These are phyloP conservation scores for Orestias chungarensis DNA, from an alignment of 2,797 vertebrate species.

Conservation along the genomic window DNA sequence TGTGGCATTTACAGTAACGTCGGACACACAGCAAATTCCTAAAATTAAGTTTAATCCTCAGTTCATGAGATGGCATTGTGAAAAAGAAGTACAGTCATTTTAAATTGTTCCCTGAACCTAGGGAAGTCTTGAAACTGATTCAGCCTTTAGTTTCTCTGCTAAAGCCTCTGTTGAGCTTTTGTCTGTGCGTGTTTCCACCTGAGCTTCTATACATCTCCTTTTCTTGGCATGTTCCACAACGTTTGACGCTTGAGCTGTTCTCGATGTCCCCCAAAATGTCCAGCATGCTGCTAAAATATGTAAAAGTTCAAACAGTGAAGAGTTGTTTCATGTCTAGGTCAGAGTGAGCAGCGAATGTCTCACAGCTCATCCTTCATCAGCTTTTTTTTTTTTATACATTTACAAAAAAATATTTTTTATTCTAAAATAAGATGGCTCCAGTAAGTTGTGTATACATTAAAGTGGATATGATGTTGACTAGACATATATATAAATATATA, in stretches of 20 bases:
- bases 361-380: conserved; percentile 43
- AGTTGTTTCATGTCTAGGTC: conserved; percentile 44
- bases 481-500: conserved; percentile 32
- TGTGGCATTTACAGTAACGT: neutral
- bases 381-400: conserved; percentile 49
- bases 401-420: conserved; percentile 60
- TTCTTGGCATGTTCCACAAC: conserved; percentile 62
- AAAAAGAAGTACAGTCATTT: neutral
- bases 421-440: conserved; percentile 48
- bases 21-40: neutral
- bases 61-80: neutral
- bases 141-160: conserved; percentile 8
- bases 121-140: neutral
- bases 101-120: neutral
- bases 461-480: conserved; percentile 67
- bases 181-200: neutral
- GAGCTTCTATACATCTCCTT: conserved; percentile 36
- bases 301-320: conserved; percentile 39
- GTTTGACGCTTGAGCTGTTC: conserved; percentile 63
- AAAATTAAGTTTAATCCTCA: neutral
- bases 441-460: conserved; percentile 44
- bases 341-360: conserved; percentile 55
- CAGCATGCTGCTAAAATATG: conserved; percentile 71
- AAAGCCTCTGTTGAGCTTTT: conserved; percentile 14
- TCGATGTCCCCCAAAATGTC: conserved; percentile 66